A percentile compares a stretch with the other conserved stretches of the same genome.
Evolutionary conservation across 1,140 invertebrate genomes (phyloP).

Genomic region (Telenomus remus): DNA sequence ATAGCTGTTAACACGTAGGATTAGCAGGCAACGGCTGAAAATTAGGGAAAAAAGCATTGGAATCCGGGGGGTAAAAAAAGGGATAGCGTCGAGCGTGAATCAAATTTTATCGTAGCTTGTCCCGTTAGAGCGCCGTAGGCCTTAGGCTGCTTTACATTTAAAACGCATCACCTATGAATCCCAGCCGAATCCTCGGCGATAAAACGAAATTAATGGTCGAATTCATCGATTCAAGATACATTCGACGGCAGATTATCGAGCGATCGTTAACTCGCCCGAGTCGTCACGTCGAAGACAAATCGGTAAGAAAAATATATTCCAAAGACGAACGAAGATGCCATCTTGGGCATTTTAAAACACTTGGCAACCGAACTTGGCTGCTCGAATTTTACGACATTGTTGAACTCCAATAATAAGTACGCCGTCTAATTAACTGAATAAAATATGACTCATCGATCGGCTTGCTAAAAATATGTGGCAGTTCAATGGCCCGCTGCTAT

Average conservation of each 20-base stretch:
- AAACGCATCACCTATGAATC: slow-evolving; percentile 73
- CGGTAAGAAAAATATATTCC: slow-evolving; percentile 11
- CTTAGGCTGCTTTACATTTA: slow-evolving; percentile 72
- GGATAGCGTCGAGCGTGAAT: slow-evolving; percentile 62
- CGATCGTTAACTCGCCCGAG: slow-evolving; percentile 49
- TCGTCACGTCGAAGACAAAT: slow-evolving; percentile 35
- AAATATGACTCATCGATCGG: not conserved
- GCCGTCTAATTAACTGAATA: not conserved
- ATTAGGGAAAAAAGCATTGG: slow-evolving; percentile 39
- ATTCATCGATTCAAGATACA: slow-evolving; percentile 72
- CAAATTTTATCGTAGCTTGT: slow-evolving; percentile 72
- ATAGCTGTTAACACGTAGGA: slow-evolving; percentile 27
- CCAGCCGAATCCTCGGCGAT: slow-evolving; percentile 70
- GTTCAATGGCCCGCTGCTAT: slow-evolving; percentile 34
- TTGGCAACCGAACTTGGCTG: not conserved
- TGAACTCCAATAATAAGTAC: not conserved
- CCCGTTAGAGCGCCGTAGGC: slow-evolving; percentile 67
- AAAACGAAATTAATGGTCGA: slow-evolving; percentile 75
- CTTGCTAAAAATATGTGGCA: slow-evolving; percentile 20
- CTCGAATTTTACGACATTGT: not conserved
- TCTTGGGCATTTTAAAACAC: not conserved
- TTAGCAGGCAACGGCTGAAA: slow-evolving; percentile 22
- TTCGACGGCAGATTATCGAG: slow-evolving; percentile 57
- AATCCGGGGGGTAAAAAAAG: slow-evolving; percentile 44
- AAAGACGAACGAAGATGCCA: slow-evolving; percentile 1